Base-by-base conservation (phyloP, 2,797 vertebrate genomes). In the Cheirogaleus major region DNA sequence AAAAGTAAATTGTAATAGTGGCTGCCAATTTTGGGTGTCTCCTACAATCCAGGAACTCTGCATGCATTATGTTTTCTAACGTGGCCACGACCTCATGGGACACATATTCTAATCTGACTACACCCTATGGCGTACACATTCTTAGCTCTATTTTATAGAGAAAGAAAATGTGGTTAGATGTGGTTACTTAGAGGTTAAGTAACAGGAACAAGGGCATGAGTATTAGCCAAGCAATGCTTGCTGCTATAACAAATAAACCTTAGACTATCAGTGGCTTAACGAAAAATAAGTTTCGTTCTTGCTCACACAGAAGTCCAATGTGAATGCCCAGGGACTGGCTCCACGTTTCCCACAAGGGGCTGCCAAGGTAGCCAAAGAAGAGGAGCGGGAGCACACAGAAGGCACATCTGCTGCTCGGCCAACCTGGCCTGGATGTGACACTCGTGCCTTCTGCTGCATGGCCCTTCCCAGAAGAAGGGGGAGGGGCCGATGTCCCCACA, bases 381-480 rank as follows among this genome's bases (percentile, higher is more conserved):
- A 45, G 9, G n/a, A 35, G 35, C n/a, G 14, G 18, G 2, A 4
- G 15, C 4, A 2, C 4, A 2, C 23, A 32, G n/a, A 67, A 85
- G 23, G 18, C 1, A 1, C 3, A 5, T 0, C 5, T 18, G 11
- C 48, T 69, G 70, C 41, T 83, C 81, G 5, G 1, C 11, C 7
- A 43, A 0, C 12, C 4, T 35, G 43, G 32, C 41, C 55, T 45
- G 25, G 25, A 35, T 0, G 0, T 4, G 43, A 17, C 13, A 8
- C 75, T 55, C 20, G 2, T 43, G 2, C 0, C n/a, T n/a, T 61
- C 32, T 6, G 22, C 41, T 10, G 4, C 3, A 1, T 3, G 7
- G 17, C 27, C 9, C 61, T 89, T 84, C 8, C 14, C 20, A 7
- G 82, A 15, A 22, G 76, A 57, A 55, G 13, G 5, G 1, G 0